Conservation (phyloP, 2,888 invertebrate genomes). For the Schizotus pectinicornis region DNA sequence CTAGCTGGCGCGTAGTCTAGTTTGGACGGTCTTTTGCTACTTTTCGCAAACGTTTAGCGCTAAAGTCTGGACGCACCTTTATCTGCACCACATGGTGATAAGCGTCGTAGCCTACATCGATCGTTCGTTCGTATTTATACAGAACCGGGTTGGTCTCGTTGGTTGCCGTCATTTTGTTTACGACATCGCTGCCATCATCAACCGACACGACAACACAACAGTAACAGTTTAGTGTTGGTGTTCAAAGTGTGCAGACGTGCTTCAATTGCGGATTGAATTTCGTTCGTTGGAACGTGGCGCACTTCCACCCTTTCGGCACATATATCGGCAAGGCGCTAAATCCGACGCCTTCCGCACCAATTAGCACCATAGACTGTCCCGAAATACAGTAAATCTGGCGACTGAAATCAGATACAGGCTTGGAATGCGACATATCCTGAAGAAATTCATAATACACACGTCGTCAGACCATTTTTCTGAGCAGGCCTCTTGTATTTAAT, state of each 20-base stretch:
- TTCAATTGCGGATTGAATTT: neutral
- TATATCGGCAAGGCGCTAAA: conserved; percentile 49
- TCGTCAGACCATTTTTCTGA: conserved; percentile 82
- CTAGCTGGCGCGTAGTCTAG: too few species aligned
- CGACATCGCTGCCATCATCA: neutral
- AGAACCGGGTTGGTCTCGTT: conserved; percentile 4
- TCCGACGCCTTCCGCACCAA: conserved; percentile 59
- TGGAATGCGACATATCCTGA: conserved; percentile 79
- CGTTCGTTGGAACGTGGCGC: conserved; percentile 1
- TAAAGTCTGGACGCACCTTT: too few species aligned
- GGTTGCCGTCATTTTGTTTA: conserved; percentile 2
- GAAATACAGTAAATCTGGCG: conserved; percentile 61
- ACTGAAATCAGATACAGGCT: conserved; percentile 68
- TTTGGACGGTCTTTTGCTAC: too few species aligned
- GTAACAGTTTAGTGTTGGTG: too few species aligned
- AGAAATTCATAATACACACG: conserved; percentile 77
- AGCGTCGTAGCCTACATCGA: conserved; percentile 20
- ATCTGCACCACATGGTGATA: neutral
- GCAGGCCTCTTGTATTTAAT: conserved; percentile 26
- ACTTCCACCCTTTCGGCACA: neutral
- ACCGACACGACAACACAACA: neutral
- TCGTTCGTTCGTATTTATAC: conserved; percentile 13
- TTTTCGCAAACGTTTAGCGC: too few species aligned
- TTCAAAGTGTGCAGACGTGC: neutral
- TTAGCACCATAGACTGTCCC: neutral